Percentiles rank a stretch among this genome's conserved stretches.
Conservation (phyloP, 2,113 vertebrate species). For the Pelodiscus sinensis region DNA sequence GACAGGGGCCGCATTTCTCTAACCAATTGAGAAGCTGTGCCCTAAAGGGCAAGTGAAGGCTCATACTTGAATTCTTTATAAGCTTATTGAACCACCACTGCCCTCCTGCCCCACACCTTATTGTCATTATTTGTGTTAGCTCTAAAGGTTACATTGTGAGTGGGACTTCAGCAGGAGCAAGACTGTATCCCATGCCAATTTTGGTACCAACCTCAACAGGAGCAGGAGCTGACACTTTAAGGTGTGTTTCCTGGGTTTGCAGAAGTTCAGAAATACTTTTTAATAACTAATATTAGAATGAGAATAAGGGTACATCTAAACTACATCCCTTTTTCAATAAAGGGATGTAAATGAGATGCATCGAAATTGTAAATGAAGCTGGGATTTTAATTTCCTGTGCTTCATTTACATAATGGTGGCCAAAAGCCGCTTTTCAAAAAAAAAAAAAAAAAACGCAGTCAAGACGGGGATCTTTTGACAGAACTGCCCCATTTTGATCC, state of each 20-base stretch:
- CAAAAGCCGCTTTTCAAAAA: no score
- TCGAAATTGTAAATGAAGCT: no score
- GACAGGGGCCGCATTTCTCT: not conserved
- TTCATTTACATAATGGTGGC: no score
- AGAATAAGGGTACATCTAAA: not conserved
- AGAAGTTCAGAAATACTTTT: not conserved
- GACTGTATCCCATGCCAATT: not conserved
- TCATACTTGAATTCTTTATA: not conserved
- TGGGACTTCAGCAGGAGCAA: not conserved
- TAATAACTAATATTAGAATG: not conserved
- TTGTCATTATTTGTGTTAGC: not conserved
- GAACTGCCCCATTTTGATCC: no score
- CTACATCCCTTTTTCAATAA: no score
- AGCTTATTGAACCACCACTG: not conserved
- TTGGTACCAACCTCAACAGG: not conserved
- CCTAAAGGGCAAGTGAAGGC: not conserved
- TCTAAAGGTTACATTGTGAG: constrained; percentile 18
- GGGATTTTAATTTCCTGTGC: no score
- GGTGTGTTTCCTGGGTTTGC: not conserved
- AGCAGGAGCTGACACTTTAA: constrained; percentile 17
- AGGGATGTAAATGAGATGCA: no score
- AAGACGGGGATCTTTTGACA: no score
- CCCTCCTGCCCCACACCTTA: not conserved
- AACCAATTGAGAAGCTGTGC: not conserved
- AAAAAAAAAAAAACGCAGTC: no score